These are phyloP conservation scores for Scolopax bukidnonensis DNA, from an alignment of 2,797 vertebrate genomes.

Conservation along the genomic window DNA sequence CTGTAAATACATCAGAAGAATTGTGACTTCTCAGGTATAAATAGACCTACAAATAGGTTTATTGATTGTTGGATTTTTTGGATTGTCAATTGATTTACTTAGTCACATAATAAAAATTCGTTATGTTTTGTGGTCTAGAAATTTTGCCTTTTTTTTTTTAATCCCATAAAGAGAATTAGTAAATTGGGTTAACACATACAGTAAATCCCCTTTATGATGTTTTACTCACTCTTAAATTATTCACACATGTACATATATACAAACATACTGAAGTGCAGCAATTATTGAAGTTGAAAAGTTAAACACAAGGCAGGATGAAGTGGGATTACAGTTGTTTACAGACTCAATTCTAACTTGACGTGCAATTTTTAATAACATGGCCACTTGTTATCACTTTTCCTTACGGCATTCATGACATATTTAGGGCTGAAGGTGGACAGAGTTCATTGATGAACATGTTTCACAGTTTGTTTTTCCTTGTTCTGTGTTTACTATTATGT, in stretches of 20 bases:
- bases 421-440: background rate
- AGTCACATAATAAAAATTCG: slow-evolving; percentile 12
- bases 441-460: background rate
- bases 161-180: background rate
- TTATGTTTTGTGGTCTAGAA: background rate
- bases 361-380: background rate
- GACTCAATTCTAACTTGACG: background rate
- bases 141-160: background rate
- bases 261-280: background rate
- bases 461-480: background rate
- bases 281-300: background rate
- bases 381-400: background rate
- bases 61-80: background rate
- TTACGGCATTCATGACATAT: background rate
- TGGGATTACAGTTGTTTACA: background rate
- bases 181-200: background rate
- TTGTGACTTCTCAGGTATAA: slow-evolving; percentile 17
- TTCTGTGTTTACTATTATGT: background rate
- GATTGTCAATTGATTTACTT: slow-evolving; percentile 17
- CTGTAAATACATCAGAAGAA: slow-evolving; percentile 40
- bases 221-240: background rate
- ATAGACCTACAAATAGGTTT: background rate
- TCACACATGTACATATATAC: background rate
- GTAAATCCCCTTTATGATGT: background rate
- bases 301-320: background rate